Evolutionary conservation across 1,140 invertebrate genomes (phyloP), one percentile per base, ranked within the genome.

Genomic region (Diplogasteroides magnus): DNA sequence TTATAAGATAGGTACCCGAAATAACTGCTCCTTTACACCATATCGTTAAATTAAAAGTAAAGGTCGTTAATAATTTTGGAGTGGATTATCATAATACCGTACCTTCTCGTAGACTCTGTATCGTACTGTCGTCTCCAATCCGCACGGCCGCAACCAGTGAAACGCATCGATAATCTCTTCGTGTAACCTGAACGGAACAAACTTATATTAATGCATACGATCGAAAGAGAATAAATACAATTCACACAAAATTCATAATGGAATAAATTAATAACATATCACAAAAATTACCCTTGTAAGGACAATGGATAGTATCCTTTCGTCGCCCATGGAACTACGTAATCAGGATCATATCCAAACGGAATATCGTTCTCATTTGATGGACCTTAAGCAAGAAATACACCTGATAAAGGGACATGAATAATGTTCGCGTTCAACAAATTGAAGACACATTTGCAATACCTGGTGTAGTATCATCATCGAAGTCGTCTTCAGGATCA

Each of bases 161-260:
- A 72, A 78, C 19, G 78, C 29, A 55, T 78, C 77, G n/a, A 77
- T 57, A 57, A 78, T 68, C 68, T 78, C 77, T 27, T 78, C 77
- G 26, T 78, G 77, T 23, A 78, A 56, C 19, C 77, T 75, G 1
- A 67, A 64, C 61, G 28, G 28, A 25, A 15, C 14, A 19, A 56
- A 0, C 15, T 56, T 56, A 56, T 56, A n/a, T n/a, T n/a, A n/a
- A n/a, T n/a, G n/a, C n/a, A n/a, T n/a, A n/a, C n/a, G n/a, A n/a
- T n/a, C n/a, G n/a, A n/a, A n/a, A n/a, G n/a, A n/a, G n/a, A n/a
- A n/a, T n/a, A n/a, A n/a, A n/a, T n/a, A n/a, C n/a, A n/a, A n/a
- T n/a, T n/a, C n/a, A 48, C 19, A 48, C 37, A 48, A 48, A 11
- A 48, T 48, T 48, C 6, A 48, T 48, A 19, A 48, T 48, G 37